A percentile compares a stretch with the other conserved stretches of the same genome.
Conservation (phyloP, 2,113 vertebrate species). For the Brevimyrus niger region DNA sequence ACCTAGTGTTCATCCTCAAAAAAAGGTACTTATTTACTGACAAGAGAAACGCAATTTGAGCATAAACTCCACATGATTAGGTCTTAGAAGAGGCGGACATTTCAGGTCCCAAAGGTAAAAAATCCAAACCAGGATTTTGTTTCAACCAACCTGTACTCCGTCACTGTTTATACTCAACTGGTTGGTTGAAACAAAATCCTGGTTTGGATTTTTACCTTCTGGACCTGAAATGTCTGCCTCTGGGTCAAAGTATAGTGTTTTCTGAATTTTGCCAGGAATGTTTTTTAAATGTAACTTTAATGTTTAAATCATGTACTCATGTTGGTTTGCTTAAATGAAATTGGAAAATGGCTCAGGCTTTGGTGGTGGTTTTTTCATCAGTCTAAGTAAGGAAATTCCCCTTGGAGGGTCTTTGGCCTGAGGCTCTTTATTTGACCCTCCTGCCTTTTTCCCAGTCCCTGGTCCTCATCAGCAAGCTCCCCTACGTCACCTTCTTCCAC, state of each 20-base stretch:
- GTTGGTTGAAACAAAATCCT: too few species aligned
- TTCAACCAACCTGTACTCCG: too few species aligned
- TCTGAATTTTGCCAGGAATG: not conserved
- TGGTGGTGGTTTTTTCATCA: not conserved
- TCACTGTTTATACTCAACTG: too few species aligned
- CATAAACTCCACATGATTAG: not conserved
- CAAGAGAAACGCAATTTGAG: not conserved
- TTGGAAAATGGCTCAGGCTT: not conserved
- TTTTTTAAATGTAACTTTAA: not conserved
- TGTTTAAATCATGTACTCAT: not conserved
- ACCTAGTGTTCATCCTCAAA: not conserved
- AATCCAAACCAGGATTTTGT: too few species aligned
- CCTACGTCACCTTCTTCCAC: constrained; percentile 89
- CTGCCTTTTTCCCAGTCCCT: constrained; percentile 65
- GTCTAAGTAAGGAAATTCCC: not conserved
- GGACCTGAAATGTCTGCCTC: too few species aligned
- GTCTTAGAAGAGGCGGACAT: not conserved
- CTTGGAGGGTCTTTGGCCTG: not conserved
- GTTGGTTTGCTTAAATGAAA: not conserved
- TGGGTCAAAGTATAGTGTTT: not conserved
- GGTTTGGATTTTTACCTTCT: too few species aligned
- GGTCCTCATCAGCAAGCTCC: constrained; percentile 86
- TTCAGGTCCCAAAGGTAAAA: too few species aligned
- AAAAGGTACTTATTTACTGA: not conserved
- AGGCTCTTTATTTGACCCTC: not conserved